Percentiles rank a stretch among this genome's conserved stretches.
These are phyloP conservation scores for Aradus depressus DNA, from an alignment of 2,888 invertebrate genomes.

Conservation along the genomic window DNA sequence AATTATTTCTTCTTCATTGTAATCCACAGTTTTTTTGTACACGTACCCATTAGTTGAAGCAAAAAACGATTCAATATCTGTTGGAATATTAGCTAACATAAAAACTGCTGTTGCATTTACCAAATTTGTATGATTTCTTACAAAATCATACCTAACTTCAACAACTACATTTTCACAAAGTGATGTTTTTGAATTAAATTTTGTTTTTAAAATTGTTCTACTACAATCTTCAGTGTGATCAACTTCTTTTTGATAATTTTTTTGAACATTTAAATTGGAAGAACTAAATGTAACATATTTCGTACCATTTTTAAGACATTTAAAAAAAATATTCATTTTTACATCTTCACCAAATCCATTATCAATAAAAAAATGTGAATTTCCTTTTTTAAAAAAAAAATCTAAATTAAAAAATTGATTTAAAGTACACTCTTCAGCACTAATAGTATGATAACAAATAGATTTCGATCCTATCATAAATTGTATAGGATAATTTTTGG, in stretches of 20 bases:
- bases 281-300: neutral
- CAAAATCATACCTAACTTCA: slow-evolving; percentile 3
- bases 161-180: slow-evolving; percentile 17
- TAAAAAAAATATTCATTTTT: neutral
- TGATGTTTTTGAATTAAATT: neutral
- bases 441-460: slow-evolving; percentile 6
- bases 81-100: slow-evolving; percentile 8
- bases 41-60: no score
- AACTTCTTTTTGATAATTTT: neutral
- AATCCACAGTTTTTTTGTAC: no score
- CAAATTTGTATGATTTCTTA: slow-evolving; percentile 4
- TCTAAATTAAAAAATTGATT: slow-evolving; percentile 7
- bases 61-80: neutral
- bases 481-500: no score
- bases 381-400: neutral
- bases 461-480: slow-evolving; percentile 10
- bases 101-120: neutral
- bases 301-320: slow-evolving; percentile 2
- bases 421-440: slow-evolving; percentile 4
- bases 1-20: neutral
- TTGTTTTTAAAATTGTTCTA: neutral
- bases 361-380: no score
- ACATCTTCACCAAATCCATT: neutral
- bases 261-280: neutral
- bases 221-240: neutral